A percentile compares a stretch with the other conserved stretches of the same genome.
These are phyloP conservation scores for Cebidichthys violaceus DNA, from an alignment of 2,113 vertebrate species.

Conservation along the genomic window DNA sequence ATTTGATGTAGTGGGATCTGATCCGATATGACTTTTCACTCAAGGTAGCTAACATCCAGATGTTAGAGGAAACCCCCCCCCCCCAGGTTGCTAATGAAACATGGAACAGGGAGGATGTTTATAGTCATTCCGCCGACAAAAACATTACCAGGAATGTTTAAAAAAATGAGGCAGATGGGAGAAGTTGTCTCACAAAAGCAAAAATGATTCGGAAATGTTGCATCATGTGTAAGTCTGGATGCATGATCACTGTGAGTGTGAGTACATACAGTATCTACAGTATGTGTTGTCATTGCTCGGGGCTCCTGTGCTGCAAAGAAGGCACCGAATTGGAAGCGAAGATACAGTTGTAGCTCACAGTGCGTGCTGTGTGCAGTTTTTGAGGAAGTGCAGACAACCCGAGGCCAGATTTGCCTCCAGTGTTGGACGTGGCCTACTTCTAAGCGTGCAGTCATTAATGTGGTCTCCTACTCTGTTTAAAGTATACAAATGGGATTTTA, in stretches of 20 bases:
- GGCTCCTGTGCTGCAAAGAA: slow-evolving; percentile 56
- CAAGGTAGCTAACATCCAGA: slow-evolving; percentile 67
- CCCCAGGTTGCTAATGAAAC: slow-evolving; percentile 59
- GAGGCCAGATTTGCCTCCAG: slow-evolving; percentile 71
- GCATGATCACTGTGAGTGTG: not conserved
- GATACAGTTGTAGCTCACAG: slow-evolving; percentile 38
- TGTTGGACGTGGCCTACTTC: slow-evolving; percentile 79
- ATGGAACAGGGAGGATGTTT: slow-evolving; percentile 43
- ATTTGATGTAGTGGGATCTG: slow-evolving; percentile 74
- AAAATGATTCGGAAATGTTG: slow-evolving; percentile 31
- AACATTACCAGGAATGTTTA: slow-evolving; percentile 5
- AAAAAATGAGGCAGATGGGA: slow-evolving; percentile 12
- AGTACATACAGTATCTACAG: slow-evolving; percentile 38
- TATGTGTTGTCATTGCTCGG: slow-evolving; percentile 38
- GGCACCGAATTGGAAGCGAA: slow-evolving; percentile 55
- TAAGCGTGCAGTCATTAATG: slow-evolving; percentile 69
- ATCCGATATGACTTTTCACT: slow-evolving; percentile 74
- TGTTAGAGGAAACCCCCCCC: slow-evolving; percentile 55
- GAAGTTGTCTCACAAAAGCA: slow-evolving; percentile 2
- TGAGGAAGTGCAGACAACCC: slow-evolving; percentile 74
- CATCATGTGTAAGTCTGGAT: not conserved
- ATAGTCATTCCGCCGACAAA: slow-evolving; percentile 12
- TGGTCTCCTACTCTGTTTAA: slow-evolving; percentile 59
- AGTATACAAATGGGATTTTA: slow-evolving; percentile 72
- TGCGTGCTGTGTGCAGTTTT: slow-evolving; percentile 69